A percentile compares a stretch with the other conserved stretches of the same genome.
phyloP scores from a whole-genome alignment of 2,888 invertebrate genomes.

The Cheilosia variabilis region DNA sequence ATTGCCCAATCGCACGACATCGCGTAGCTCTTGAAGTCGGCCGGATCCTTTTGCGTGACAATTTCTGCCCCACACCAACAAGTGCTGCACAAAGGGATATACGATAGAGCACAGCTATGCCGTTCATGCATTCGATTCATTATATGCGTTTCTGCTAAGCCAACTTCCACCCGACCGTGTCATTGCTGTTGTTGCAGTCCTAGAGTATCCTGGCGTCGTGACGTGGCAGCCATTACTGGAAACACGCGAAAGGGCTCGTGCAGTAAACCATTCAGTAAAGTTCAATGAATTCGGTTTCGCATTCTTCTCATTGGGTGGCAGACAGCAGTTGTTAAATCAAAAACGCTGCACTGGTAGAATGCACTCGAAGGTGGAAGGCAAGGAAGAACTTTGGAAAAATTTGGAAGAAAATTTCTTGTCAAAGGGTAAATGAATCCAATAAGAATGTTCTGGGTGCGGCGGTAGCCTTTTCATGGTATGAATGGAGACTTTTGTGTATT shows the following conservation, averaged over 20 bases:
- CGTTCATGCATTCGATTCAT: slow-evolving; percentile 42
- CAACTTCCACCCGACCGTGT: neutral
- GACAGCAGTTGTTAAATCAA: slow-evolving; percentile 56
- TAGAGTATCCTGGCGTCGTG: slow-evolving; percentile 20
- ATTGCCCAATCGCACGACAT: slow-evolving; percentile 67
- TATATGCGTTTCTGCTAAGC: slow-evolving; percentile 29
- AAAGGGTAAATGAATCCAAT: slow-evolving; percentile 37
- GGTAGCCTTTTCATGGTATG: neutral
- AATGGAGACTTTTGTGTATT: too few relatives aligned
- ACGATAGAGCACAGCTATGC: slow-evolving; percentile 32
- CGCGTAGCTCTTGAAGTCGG: slow-evolving; percentile 22
- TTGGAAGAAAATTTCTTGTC: slow-evolving; percentile 5
- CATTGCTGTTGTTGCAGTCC: slow-evolving; percentile 24
- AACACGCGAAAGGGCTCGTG: slow-evolving; percentile 33
- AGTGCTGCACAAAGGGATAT: slow-evolving; percentile 30
- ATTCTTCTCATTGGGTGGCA: slow-evolving; percentile 32
- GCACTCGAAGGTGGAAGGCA: slow-evolving; percentile 25
- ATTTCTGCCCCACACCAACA: slow-evolving; percentile 5
- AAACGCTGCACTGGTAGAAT: slow-evolving; percentile 42
- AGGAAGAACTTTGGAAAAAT: neutral
- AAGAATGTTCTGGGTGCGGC: slow-evolving; percentile 26
- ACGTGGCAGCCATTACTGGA: neutral
- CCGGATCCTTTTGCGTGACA: slow-evolving; percentile 51
- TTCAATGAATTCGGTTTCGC: slow-evolving; percentile 64
- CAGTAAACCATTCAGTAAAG: slow-evolving; percentile 42